A percentile compares a stretch with the other conserved stretches of the same genome.
Conservation (phyloP, 2,888 invertebrate genomes). For the Endomychus coccineus region DNA sequence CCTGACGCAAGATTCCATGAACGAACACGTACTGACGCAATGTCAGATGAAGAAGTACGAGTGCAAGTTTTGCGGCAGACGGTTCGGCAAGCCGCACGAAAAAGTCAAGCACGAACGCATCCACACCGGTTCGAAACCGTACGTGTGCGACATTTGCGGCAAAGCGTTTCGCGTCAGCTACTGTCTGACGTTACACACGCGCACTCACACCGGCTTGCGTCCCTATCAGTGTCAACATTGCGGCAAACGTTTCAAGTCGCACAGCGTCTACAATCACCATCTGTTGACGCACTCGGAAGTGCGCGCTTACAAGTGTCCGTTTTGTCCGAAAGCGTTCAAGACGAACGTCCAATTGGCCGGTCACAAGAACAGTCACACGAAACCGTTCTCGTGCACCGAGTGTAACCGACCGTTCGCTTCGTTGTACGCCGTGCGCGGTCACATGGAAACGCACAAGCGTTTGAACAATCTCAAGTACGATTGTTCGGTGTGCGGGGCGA, state of each 20-base stretch:
- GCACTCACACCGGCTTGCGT: conserved; percentile 70
- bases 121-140: conserved; percentile 73
- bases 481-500: conserved; percentile 66
- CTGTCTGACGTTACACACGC: conserved; percentile 70
- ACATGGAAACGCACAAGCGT: conserved; percentile 66
- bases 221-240: conserved; percentile 70
- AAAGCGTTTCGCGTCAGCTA: conserved; percentile 74
- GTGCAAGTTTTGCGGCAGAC: conserved; percentile 64
- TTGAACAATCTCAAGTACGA: conserved; percentile 63
- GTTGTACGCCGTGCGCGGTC: conserved; percentile 66
- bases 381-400: conserved; percentile 69
- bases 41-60: conserved; percentile 50
- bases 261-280: conserved; percentile 73
- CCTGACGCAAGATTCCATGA: conserved; percentile 32
- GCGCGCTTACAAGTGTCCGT: conserved; percentile 68
- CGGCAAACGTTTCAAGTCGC: conserved; percentile 68
- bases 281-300: conserved; percentile 66
- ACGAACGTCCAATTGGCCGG: conserved; percentile 72
- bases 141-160: conserved; percentile 71
- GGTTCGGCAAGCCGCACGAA: conserved; percentile 68
- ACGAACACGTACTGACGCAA: conserved; percentile 34
- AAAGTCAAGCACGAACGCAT: conserved; percentile 81
- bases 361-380: conserved; percentile 74
- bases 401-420: conserved; percentile 75
- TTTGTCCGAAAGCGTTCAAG: conserved; percentile 72